phyloP scores from a whole-genome alignment of 2,888 invertebrate genomes.

The Acronicta psi region DNA sequence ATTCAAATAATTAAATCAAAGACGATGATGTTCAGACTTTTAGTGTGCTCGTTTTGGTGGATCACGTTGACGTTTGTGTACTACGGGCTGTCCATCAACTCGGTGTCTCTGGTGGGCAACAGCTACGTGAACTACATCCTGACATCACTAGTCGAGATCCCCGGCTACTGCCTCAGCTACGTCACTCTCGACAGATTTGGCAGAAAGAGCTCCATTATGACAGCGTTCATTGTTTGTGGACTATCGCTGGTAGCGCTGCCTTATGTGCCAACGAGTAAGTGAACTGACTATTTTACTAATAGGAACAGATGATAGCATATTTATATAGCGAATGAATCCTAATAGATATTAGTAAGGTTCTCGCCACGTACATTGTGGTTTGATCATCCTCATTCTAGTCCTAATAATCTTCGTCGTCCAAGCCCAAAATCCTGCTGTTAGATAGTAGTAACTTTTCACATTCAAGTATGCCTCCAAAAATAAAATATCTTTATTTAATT shows the following conservation, averaged over 20 bases:
- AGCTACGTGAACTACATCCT: slow-evolving; percentile 93
- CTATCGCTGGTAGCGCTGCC: slow-evolving; percentile 87
- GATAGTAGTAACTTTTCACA: no score
- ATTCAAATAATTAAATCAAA: slow-evolving; percentile 85
- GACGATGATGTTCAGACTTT: slow-evolving; percentile 84
- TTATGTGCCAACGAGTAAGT: slow-evolving; percentile 88
- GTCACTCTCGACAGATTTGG: slow-evolving; percentile 89
- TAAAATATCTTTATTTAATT: no score
- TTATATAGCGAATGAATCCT: no score
- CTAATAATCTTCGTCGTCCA: no score
- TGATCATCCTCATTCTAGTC: no score
- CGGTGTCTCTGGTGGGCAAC: slow-evolving; percentile 92
- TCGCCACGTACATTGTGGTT: no score
- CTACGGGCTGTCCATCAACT: slow-evolving; percentile 94
- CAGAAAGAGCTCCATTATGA: slow-evolving; percentile 88
- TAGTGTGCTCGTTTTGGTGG: slow-evolving; percentile 94
- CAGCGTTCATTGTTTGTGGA: slow-evolving; percentile 89
- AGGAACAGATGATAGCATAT: no score
- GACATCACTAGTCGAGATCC: slow-evolving; percentile 90
- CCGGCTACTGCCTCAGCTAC: slow-evolving; percentile 90
- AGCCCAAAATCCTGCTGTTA: no score
- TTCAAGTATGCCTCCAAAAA: no score
- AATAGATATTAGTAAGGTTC: no score
- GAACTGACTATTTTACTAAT: neutral
- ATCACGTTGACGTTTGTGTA: slow-evolving; percentile 94